A percentile compares a stretch with the other conserved stretches of the same genome.
phyloP scores from a whole-genome alignment of 2,888 invertebrate species.

The Trissoscelio sp. region DNA sequence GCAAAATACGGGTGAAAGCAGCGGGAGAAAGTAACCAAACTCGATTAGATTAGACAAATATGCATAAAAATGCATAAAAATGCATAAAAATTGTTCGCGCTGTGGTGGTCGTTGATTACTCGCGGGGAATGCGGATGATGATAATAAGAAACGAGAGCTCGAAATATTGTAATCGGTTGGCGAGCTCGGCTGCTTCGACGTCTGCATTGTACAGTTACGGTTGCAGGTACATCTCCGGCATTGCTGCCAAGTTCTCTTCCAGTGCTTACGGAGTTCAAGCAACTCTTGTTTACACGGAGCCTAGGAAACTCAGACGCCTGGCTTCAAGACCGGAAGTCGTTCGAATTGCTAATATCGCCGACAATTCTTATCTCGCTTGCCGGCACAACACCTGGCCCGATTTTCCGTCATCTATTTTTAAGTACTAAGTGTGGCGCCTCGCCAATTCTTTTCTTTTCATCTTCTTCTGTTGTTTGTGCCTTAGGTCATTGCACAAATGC shows the following conservation, averaged over 20 bases:
- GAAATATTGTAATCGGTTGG: conserved; percentile 47
- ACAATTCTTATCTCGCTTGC: conserved; percentile 75
- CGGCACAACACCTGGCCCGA: conserved; percentile 75
- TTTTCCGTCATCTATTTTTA: too few relatives aligned
- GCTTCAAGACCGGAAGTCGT: conserved; percentile 78
- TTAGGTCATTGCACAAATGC: conserved; percentile 44
- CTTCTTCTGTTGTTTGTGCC: conserved; percentile 3
- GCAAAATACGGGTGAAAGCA: conserved; percentile 50
- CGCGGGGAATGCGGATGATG: conserved; percentile 41
- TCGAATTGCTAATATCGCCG: conserved; percentile 80
- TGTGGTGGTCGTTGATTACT: conserved; percentile 31
- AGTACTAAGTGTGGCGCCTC: conserved; percentile 59
- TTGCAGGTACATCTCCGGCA: conserved; percentile 52
- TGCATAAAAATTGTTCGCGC: too few relatives aligned
- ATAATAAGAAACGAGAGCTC: conserved; percentile 35
- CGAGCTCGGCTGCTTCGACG: conserved; percentile 25
- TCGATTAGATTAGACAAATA: too few relatives aligned
- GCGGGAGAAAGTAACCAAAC: conserved; percentile 46
- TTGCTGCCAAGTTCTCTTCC: conserved; percentile 65
- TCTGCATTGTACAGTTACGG: conserved; percentile 64
- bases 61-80: too few relatives aligned
- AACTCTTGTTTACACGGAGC: conserved; percentile 78
- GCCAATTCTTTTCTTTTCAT: conserved; percentile 25
- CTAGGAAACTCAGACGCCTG: conserved; percentile 62
- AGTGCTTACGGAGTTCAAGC: conserved; percentile 76